Evolutionary conservation across 2,888 invertebrate species (phyloP).

Genomic region (Bimastos eiseni): DNA sequence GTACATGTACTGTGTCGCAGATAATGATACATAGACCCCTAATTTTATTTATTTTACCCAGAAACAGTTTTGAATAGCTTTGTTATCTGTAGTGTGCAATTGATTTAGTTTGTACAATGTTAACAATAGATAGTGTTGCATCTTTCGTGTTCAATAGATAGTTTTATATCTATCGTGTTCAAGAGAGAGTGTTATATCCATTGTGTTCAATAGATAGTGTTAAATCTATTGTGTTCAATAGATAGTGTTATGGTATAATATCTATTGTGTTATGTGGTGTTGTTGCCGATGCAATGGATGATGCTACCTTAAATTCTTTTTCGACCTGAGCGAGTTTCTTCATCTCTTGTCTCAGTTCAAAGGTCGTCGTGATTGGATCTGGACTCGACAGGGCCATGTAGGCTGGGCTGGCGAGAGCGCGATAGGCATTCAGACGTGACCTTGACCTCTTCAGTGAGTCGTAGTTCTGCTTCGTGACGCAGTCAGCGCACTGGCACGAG

Average conservation of each 20-base stretch:
- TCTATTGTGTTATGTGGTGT: not conserved
- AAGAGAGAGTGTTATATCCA: too few relatives aligned
- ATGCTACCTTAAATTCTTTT: slow-evolving; percentile 67
- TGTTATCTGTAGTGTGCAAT: not conserved
- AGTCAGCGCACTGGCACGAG: slow-evolving; percentile 62
- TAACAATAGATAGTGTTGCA: too few relatives aligned
- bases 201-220: too few relatives aligned
- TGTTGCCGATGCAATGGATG: not conserved
- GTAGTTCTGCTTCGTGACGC: slow-evolving; percentile 61
- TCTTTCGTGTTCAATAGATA: too few relatives aligned
- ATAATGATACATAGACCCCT: too few relatives aligned
- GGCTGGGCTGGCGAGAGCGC: slow-evolving; percentile 72
- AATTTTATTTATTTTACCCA: too few relatives aligned
- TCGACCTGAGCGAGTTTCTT: slow-evolving; percentile 67
- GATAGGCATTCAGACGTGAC: slow-evolving; percentile 70
- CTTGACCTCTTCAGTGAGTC: slow-evolving; percentile 64
- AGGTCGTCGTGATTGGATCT: slow-evolving; percentile 73
- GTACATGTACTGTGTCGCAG: too few relatives aligned
- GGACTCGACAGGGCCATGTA: slow-evolving; percentile 72
- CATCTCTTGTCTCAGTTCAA: slow-evolving; percentile 71
- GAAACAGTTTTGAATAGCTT: too few relatives aligned
- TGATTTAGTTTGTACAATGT: too few relatives aligned
- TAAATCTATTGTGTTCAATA: too few relatives aligned
- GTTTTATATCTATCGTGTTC: too few relatives aligned
- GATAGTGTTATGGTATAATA: not conserved